Conservation (phyloP, 2,113 vertebrate species). For the Pteronura brasiliensis region DNA sequence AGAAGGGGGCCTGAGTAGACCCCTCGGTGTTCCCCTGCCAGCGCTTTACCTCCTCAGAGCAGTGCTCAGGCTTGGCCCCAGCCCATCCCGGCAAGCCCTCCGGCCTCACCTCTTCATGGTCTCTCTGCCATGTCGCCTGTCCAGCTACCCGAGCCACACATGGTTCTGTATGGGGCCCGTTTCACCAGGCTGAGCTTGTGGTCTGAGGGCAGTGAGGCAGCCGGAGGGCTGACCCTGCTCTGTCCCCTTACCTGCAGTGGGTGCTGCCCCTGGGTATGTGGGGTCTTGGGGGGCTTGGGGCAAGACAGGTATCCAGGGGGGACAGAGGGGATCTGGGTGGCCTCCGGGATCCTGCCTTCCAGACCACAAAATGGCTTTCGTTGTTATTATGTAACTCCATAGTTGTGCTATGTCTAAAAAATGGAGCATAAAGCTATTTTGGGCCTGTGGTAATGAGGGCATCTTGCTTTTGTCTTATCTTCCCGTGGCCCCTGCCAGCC, state of each 20-base stretch:
- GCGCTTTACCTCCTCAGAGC: background rate
- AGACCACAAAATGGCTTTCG: background rate
- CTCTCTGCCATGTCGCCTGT: background rate
- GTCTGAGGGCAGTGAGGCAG: background rate
- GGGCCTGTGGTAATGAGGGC: constrained; percentile 80
- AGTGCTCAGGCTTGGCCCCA: background rate
- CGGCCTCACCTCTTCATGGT: background rate
- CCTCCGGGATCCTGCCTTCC: constrained; percentile 15
- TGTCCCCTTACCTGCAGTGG: background rate
- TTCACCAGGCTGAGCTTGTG: background rate
- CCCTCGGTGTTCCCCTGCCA: background rate
- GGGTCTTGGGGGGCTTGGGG: background rate
- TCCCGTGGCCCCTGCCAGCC: constrained; percentile 47
- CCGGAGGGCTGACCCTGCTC: background rate
- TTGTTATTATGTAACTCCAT: constrained; percentile 75
- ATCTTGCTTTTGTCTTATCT: constrained; percentile 76
- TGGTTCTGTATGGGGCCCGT: background rate
- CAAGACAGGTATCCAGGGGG: rapidly evolving
- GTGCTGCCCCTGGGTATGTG: background rate
- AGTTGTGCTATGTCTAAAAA: constrained; percentile 79
- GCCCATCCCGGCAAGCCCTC: rapidly evolving
- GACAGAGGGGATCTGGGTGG: background rate
- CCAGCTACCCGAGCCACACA: background rate
- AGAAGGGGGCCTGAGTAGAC: background rate
- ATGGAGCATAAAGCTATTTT: constrained; percentile 83